phyloP scores from a whole-genome alignment of 35 echinoderm and acorn worm genomes.

The Amphiura filiformis region DNA sequence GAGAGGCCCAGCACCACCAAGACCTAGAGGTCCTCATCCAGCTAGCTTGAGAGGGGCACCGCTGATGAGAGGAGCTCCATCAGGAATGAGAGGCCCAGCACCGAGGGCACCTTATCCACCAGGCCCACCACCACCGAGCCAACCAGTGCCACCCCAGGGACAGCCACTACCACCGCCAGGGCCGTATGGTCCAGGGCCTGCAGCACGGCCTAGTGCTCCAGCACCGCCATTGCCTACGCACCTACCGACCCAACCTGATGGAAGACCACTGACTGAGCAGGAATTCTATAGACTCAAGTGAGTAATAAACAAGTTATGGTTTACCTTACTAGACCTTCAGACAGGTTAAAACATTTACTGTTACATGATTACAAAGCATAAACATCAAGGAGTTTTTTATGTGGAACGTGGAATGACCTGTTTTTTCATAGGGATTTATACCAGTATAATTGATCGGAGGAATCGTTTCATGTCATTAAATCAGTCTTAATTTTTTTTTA shows the following conservation, averaged over 20 bases:
- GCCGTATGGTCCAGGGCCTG: no score
- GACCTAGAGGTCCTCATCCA: slow-evolving; percentile 22
- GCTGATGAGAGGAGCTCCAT: slow-evolving; percentile 29
- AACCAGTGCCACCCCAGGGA: not conserved
- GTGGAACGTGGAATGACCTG: no score
- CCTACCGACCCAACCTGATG: slow-evolving; percentile 50
- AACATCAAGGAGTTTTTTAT: no score
- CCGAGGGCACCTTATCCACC: not conserved
- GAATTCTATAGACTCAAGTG: slow-evolving; percentile 65
- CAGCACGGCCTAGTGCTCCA: not conserved
- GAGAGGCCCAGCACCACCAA: not conserved
- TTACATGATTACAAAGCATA: no score
- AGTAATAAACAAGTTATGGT: no score
- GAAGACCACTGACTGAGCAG: slow-evolving; percentile 61
- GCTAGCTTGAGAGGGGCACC: not conserved
- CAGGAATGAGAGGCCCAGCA: not conserved
- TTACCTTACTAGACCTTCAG: no score
- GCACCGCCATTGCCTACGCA: slow-evolving; percentile 14
- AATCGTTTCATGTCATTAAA: no score
- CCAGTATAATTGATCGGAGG: no score
- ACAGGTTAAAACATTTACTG: no score
- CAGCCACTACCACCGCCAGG: no score
- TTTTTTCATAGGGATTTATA: no score
- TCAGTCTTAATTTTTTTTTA: no score
- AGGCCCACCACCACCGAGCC: not conserved